These are phyloP conservation scores for Saccostrea cuccullata DNA, from an alignment of 1,140 invertebrate species.

Conservation along the genomic window DNA sequence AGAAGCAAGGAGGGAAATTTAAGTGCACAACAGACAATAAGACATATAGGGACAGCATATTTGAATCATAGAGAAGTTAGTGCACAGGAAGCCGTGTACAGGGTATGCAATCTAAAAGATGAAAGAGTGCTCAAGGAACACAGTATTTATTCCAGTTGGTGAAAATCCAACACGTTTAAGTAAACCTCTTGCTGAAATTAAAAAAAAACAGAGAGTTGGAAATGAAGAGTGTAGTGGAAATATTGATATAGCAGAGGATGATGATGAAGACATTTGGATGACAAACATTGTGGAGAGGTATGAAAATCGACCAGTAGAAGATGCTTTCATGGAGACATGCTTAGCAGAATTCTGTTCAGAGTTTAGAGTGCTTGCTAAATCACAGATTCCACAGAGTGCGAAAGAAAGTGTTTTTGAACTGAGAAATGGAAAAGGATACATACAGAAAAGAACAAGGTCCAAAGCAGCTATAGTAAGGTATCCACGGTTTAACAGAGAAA, in stretches of 20 bases:
- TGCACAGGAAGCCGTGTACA: constrained; percentile 55
- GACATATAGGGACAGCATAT: constrained; percentile 49
- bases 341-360: constrained; percentile 48
- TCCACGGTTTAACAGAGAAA: constrained; percentile 9
- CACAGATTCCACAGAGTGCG: background rate
- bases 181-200: constrained; percentile 29
- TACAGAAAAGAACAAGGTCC: constrained; percentile 41
- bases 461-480: constrained; percentile 32
- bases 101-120: constrained; percentile 48
- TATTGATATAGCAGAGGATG: background rate
- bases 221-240: background rate
- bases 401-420: constrained; percentile 24
- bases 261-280: constrained; percentile 35
- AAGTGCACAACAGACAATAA: constrained; percentile 44
- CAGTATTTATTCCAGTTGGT: constrained; percentile 49
- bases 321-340: constrained; percentile 10
- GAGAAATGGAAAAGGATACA: constrained; percentile 46
- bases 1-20: constrained; percentile 29
- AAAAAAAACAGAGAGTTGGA: background rate
- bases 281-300: constrained; percentile 27
- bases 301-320: background rate
- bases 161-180: constrained; percentile 46
- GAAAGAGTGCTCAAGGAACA: constrained; percentile 54
- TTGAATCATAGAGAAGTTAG: constrained; percentile 51
- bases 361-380: constrained; percentile 45